Conservation (phyloP, 2,797 vertebrate species). For the Lacerta agilis region DNA sequence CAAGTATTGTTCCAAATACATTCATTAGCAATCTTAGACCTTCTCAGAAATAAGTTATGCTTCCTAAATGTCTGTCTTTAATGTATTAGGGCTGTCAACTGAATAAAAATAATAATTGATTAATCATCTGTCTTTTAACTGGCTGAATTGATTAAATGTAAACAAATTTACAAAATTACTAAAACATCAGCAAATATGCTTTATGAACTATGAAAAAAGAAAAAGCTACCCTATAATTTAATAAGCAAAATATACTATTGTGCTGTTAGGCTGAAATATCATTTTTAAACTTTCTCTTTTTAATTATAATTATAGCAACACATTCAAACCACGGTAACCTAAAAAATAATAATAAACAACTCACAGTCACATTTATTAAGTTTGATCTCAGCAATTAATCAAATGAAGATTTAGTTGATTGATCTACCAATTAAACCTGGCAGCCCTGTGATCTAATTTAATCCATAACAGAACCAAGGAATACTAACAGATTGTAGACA, state of each 20-base stretch:
- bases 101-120: background rate
- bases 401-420: slow-evolving; percentile 15
- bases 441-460: background rate
- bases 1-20: background rate
- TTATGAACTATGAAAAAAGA: background rate
- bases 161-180: background rate
- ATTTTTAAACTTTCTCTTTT: background rate
- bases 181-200: background rate
- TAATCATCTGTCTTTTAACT: background rate
- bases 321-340: background rate
- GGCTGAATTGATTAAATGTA: background rate
- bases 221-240: background rate
- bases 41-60: background rate
- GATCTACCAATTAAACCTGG: background rate
- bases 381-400: slow-evolving; percentile 4
- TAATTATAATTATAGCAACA: background rate
- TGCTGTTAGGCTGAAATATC: background rate
- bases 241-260: background rate
- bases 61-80: background rate
- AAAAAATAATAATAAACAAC: background rate
- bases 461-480: background rate
- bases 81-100: background rate
- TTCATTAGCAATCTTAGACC: background rate
- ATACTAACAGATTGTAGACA: slow-evolving; percentile 9
- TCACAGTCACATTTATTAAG: slow-evolving; percentile 2